phyloP scores from a whole-genome alignment of 2,888 invertebrate genomes.

The Onthophagus sagittarius region DNA sequence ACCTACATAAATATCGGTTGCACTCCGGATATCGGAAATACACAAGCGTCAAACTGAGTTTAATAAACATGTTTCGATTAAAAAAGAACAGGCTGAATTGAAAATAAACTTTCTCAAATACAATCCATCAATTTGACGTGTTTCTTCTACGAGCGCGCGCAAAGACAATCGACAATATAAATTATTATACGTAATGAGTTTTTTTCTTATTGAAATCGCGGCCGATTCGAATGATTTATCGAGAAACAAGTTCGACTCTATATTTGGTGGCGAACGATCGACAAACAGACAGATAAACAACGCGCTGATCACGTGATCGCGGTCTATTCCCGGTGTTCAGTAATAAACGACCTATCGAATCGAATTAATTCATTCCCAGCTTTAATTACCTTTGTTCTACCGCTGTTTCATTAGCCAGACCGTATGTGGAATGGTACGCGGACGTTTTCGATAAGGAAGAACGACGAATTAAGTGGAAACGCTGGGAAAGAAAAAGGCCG shows the following conservation, averaged over 20 bases:
- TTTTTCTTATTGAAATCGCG: constrained; percentile 5
- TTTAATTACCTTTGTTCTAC: constrained; percentile 12
- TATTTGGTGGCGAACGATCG: constrained; percentile 8
- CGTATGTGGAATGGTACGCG: constrained; percentile 3
- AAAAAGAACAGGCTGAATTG: neutral
- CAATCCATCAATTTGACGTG: neutral
- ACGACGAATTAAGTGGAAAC: neutral
- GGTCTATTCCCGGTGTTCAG: constrained; percentile 1
- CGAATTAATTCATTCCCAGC: constrained; percentile 3
- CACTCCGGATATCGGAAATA: neutral
- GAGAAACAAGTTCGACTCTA: constrained; percentile 1
- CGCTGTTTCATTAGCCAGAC: constrained; percentile 1
- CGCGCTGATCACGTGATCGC: neutral
- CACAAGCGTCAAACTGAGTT: neutral
- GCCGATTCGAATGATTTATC: constrained; percentile 8
- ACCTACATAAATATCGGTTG: neutral
- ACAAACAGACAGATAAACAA: constrained; percentile 8
- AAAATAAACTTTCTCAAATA: neutral
- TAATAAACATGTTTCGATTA: neutral
- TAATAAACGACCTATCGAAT: constrained; percentile 10
- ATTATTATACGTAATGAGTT: constrained; percentile 3
- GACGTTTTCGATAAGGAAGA: constrained; percentile 5
- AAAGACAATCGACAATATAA: neutral
- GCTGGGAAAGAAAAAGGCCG: neutral
- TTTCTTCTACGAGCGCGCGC: neutral